phyloP scores from a whole-genome alignment of 2,888 invertebrate species.

The Erpobdella octoculata region DNA sequence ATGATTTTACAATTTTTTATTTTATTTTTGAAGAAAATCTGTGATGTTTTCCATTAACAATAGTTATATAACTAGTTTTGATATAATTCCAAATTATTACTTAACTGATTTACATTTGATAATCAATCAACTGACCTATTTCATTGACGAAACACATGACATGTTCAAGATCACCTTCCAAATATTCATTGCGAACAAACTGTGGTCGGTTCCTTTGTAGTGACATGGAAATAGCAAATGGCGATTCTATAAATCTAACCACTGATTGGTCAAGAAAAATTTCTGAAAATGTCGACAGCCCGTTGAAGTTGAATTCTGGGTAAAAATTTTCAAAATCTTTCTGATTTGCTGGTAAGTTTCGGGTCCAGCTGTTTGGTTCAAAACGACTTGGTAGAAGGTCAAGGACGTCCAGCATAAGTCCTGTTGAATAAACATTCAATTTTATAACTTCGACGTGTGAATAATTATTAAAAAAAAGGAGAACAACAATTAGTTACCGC shows the following conservation, averaged over 20 bases:
- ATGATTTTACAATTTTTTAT: too few relatives aligned
- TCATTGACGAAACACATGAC: slow-evolving; percentile 6
- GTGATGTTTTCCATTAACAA: background rate
- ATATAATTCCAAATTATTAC: background rate
- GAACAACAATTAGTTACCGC: background rate
- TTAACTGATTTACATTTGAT: background rate
- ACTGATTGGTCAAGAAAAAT: background rate
- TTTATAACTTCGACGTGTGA: background rate
- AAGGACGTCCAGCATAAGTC: background rate
- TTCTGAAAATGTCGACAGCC: background rate
- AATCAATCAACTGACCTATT: background rate
- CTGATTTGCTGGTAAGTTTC: background rate
- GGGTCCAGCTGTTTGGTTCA: background rate
- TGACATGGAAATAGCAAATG: background rate
- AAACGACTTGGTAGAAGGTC: background rate
- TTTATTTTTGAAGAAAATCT: background rate
- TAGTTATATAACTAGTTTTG: background rate
- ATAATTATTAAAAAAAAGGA: too few relatives aligned
- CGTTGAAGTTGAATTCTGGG: slow-evolving; percentile 10
- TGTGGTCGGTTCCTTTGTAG: background rate
- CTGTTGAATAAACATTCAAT: background rate
- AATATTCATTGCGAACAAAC: too few relatives aligned
- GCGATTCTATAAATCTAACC: background rate
- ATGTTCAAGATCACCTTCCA: background rate
- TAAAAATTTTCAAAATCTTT: background rate